phyloP scores from a whole-genome alignment of 2,888 invertebrate genomes.

The Theodoxus fluviatilis region DNA sequence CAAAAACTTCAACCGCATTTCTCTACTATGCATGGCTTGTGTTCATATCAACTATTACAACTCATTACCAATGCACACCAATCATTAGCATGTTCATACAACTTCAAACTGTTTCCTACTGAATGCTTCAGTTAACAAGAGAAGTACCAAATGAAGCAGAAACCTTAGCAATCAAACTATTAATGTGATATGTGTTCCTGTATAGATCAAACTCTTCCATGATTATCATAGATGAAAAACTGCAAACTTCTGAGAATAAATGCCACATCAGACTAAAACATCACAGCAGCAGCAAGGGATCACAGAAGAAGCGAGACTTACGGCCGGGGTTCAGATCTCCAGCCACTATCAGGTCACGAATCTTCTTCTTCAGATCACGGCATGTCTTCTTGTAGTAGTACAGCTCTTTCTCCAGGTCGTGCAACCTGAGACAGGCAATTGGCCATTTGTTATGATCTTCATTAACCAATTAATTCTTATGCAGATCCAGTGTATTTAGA shows the following conservation, averaged over 20 bases:
- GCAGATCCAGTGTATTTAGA: neutral
- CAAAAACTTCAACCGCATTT: too few relatives aligned
- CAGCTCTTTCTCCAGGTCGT: constrained; percentile 61
- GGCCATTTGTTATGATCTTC: neutral
- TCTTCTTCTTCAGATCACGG: constrained; percentile 60
- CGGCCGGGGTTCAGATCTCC: constrained; percentile 46
- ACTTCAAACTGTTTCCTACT: neutral
- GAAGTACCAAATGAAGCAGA: too few relatives aligned
- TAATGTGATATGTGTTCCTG: too few relatives aligned
- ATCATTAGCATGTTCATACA: neutral
- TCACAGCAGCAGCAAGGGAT: too few relatives aligned
- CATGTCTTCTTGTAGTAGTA: constrained; percentile 65
- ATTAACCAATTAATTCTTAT: neutral
- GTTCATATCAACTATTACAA: too few relatives aligned
- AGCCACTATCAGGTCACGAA: constrained; percentile 48
- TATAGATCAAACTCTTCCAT: too few relatives aligned
- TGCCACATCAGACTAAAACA: too few relatives aligned
- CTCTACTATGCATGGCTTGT: too few relatives aligned
- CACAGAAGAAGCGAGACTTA: too few relatives aligned
- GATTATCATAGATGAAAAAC: too few relatives aligned
- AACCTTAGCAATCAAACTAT: too few relatives aligned
- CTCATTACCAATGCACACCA: neutral
- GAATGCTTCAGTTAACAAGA: neutral
- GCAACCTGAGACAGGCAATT: constrained; percentile 45
- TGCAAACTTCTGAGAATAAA: too few relatives aligned